Conservation (phyloP, 2,888 invertebrate species). For the Phrixothrix hirtus region DNA sequence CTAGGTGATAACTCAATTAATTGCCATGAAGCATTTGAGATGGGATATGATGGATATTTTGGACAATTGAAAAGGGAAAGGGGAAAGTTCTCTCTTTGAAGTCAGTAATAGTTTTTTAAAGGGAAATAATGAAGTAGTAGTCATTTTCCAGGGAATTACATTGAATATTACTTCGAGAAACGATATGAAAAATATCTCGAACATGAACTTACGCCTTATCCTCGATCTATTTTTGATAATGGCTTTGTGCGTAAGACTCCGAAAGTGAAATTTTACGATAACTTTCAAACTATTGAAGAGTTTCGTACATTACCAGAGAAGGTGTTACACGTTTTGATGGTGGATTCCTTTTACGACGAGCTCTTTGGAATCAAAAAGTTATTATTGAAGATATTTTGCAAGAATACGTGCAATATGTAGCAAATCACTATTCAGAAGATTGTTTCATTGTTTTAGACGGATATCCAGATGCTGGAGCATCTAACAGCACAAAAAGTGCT, state of each 20-base stretch:
- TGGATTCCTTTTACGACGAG: too few relatives aligned
- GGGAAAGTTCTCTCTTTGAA: constrained; percentile 42
- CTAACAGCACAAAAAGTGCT: too few relatives aligned
- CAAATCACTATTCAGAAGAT: too few relatives aligned
- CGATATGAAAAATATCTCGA: constrained; percentile 41
- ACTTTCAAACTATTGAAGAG: too few relatives aligned
- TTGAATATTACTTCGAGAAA: constrained; percentile 36
- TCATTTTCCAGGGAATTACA: constrained; percentile 38
- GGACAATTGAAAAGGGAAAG: constrained; percentile 40
- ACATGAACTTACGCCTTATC: constrained; percentile 43
- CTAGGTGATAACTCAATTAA: constrained; percentile 42
- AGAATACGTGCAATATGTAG: too few relatives aligned
- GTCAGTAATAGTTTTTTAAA: constrained; percentile 39
- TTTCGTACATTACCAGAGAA: too few relatives aligned
- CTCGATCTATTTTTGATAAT: constrained; percentile 40
- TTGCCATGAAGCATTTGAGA: constrained; percentile 42
- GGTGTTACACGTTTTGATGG: too few relatives aligned
- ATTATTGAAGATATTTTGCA: too few relatives aligned
- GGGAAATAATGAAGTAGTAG: constrained; percentile 36
- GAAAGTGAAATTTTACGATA: constrained; percentile 35
- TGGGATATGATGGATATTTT: constrained; percentile 41
- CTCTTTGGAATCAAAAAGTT: too few relatives aligned
- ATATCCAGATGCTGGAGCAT: too few relatives aligned
- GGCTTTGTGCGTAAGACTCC: constrained; percentile 36
- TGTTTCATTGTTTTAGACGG: too few relatives aligned